These are phyloP conservation scores for Hydroisotoma schaefferi DNA, from an alignment of 2,888 invertebrate genomes.

Conservation along the genomic window DNA sequence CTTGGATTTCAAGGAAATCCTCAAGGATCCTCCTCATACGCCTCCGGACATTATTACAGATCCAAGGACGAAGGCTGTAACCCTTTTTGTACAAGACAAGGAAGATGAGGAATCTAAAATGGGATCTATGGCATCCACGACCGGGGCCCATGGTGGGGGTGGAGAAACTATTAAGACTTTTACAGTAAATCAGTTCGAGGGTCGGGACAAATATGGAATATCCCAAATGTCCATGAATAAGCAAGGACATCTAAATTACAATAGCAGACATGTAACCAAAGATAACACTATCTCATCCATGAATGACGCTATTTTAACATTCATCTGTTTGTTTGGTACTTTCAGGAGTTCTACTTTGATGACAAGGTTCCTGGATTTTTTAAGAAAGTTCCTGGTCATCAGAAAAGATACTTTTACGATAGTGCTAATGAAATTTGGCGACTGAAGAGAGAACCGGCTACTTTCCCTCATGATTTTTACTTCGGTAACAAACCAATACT, in stretches of 20 bases:
- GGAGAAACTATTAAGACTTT: too few relatives aligned
- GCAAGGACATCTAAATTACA: too few relatives aligned
- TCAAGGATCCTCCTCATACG: slow-evolving; percentile 36
- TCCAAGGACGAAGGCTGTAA: slow-evolving; percentile 20
- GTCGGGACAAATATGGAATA: too few relatives aligned
- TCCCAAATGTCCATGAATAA: too few relatives aligned
- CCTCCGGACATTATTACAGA: slow-evolving; percentile 28
- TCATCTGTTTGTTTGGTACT: neutral
- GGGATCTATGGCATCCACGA: too few relatives aligned
- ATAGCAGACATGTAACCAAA: too few relatives aligned
- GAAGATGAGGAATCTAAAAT: neutral
- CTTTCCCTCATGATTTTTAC: slow-evolving; percentile 24
- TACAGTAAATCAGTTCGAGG: too few relatives aligned
- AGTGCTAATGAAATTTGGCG: slow-evolving; percentile 24
- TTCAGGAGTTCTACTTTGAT: slow-evolving; percentile 6
- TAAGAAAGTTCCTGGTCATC: slow-evolving; percentile 9
- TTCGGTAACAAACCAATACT: too few relatives aligned
- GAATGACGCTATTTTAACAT: neutral
- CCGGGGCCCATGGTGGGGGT: too few relatives aligned
- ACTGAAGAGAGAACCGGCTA: slow-evolving; percentile 20
- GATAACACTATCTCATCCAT: too few relatives aligned
- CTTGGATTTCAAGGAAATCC: slow-evolving; percentile 26
- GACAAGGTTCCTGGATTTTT: slow-evolving; percentile 24
- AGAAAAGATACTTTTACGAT: slow-evolving; percentile 25
- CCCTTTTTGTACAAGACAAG: slow-evolving; percentile 10